Conservation (phyloP, 1,140 invertebrate species). For the Microvelia longipes region DNA sequence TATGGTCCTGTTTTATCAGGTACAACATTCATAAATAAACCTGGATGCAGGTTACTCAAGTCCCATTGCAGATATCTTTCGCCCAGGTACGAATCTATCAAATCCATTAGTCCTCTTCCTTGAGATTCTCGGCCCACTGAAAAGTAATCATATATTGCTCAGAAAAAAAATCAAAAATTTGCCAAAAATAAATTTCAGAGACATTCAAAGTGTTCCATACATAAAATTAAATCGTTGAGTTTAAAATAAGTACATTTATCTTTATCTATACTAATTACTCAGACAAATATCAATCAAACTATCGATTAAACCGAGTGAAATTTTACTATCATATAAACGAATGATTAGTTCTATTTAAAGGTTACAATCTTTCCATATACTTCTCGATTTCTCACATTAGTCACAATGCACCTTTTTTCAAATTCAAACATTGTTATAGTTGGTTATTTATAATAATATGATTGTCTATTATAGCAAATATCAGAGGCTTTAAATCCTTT, state of each 20-base stretch:
- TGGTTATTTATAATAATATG: too few relatives aligned
- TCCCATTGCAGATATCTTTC: conserved; percentile 17
- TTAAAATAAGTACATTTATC: not conserved
- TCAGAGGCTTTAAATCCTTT: too few relatives aligned
- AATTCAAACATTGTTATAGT: too few relatives aligned
- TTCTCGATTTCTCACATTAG: too few relatives aligned
- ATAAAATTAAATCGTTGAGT: not conserved
- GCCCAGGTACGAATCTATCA: conserved; percentile 14
- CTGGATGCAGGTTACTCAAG: conserved; percentile 15
- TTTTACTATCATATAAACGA: too few relatives aligned
- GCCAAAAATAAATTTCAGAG: not conserved
- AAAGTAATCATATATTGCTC: not conserved
- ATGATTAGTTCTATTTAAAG: too few relatives aligned
- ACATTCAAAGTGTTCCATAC: not conserved
- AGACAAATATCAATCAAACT: not conserved
- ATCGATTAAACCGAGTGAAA: not conserved
- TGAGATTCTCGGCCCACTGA: not conserved
- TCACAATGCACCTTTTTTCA: too few relatives aligned
- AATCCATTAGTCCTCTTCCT: conserved; percentile 13
- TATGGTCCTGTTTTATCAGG: conserved; percentile 1
- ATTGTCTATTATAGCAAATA: too few relatives aligned
- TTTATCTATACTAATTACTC: not conserved
- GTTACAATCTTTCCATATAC: too few relatives aligned
- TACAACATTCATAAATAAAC: conserved; percentile 16
- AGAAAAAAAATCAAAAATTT: not conserved